Conservation (phyloP, 2,888 invertebrate genomes). For the Poecilus cupreus region DNA sequence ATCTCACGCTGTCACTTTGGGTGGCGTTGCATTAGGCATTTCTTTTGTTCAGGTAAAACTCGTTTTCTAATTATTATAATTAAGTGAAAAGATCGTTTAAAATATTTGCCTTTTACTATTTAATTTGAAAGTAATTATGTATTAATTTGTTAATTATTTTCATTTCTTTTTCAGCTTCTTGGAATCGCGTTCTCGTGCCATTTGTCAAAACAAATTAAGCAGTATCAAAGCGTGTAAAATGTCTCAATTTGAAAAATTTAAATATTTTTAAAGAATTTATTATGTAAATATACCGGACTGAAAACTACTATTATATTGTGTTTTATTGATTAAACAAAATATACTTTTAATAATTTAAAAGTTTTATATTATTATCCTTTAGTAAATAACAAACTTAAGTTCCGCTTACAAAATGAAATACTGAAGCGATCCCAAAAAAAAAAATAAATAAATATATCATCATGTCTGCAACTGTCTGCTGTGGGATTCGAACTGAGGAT, state of each 20-base stretch:
- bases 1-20: slow-evolving; percentile 84
- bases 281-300: slow-evolving; percentile 51
- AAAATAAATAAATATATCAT: too few species aligned
- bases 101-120: slow-evolving; percentile 1
- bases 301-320: background rate
- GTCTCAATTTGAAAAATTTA: background rate
- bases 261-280: slow-evolving; percentile 74
- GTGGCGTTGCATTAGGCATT: slow-evolving; percentile 87
- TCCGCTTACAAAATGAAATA: too few species aligned
- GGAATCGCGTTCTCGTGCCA: slow-evolving; percentile 94
- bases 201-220: slow-evolving; percentile 91
- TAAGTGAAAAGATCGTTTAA: background rate
- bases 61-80: slow-evolving; percentile 39
- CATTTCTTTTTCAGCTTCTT: slow-evolving; percentile 79
- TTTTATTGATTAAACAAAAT: slow-evolving; percentile 15
- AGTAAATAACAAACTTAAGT: too few species aligned
- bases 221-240: slow-evolving; percentile 81
- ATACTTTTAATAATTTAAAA: background rate
- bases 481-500: too few species aligned
- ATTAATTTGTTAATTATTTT: slow-evolving; percentile 42
- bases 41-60: slow-evolving; percentile 87
- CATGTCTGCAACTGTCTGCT: too few species aligned
- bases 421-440: too few species aligned
- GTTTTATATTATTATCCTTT: background rate
- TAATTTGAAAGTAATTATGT: slow-evolving; percentile 48